These are phyloP conservation scores for Apostichopus japonicus DNA, from an alignment of 35 echinoderm and acorn worm species.

Conservation along the genomic window DNA sequence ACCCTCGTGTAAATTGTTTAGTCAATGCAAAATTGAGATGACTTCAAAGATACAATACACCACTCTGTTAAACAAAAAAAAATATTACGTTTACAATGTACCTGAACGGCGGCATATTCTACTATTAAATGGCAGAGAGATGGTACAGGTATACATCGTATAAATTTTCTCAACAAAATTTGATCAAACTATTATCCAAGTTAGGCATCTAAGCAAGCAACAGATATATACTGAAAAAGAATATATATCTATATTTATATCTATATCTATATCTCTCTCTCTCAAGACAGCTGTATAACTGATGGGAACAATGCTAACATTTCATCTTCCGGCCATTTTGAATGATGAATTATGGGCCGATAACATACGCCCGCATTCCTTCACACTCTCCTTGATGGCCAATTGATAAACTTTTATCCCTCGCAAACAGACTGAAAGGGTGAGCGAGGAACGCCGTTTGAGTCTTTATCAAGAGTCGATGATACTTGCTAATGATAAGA, in stretches of 20 bases:
- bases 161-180: too few relatives aligned
- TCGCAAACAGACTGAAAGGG: not conserved
- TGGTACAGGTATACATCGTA: too few relatives aligned
- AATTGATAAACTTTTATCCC: constrained; percentile 28
- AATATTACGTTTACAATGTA: too few relatives aligned
- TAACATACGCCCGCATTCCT: constrained; percentile 40
- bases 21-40: not conserved
- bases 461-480: constrained; percentile 10
- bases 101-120: too few relatives aligned
- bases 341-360: constrained; percentile 56
- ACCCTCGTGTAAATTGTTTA: constrained; percentile 36
- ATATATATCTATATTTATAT: too few relatives aligned
- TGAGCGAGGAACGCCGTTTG: constrained; percentile 12
- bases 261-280: too few relatives aligned
- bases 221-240: too few relatives aligned
- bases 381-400: constrained; percentile 47
- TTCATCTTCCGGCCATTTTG: constrained; percentile 44
- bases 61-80: too few relatives aligned
- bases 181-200: too few relatives aligned
- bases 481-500: constrained; percentile 38
- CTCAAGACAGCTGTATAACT: not conserved
- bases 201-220: too few relatives aligned
- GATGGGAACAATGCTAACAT: not conserved
- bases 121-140: too few relatives aligned
- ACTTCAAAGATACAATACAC: not conserved